Evolutionary conservation across 2,888 invertebrate species (phyloP), one percentile per base, ranked within the genome.

Genomic region (Aporophyla lueneburgensis): DNA sequence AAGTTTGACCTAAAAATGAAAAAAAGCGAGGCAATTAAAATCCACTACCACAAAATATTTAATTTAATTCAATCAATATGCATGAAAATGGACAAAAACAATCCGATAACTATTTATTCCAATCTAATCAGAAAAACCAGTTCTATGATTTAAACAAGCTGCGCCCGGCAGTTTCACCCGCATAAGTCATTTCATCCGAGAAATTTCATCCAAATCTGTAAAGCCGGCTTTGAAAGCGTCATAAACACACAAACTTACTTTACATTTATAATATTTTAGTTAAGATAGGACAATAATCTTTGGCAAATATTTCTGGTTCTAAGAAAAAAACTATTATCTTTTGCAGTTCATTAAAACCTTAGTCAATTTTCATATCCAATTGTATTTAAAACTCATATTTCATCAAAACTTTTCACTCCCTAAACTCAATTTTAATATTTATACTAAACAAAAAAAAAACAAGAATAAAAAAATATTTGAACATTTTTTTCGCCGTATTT

Each of bases 401-500:
- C 19, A n/a, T 1, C n/a, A 53, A 40, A 71, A 24, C 1, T 21
- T 33, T 40, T 71, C 33, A n/a, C 5, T 65, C 0, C 21, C 0
- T 6, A 24, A 65, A 49, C 16, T 24, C 7, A 54, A 24, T 68
- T 54, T 53, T 16, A 21, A 33, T 2, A 16, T 49, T 9, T 33
- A n/a, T 3, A 5, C 58, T 2, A 1, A 16, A 43, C 19, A 46
- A n/a, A 49, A 66, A 46, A 14, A 0, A 21, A 7, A 33, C 1
- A 70, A 46, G 0, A 27, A 61, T 73, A 49, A 71, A 16, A 14
- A 40, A 43, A 43, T 9, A 7, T 6, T 53, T 0, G 14, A 67
- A 58, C n/a, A 53, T 24, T 9, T 3, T 58, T 66, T 83, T 71
- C 72, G 9, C 1, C 54, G 53, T 75, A 68, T 49, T 68, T 83